Evolutionary conservation across 2,113 vertebrate species (phyloP).

Genomic region (Semnornis frantzii): DNA sequence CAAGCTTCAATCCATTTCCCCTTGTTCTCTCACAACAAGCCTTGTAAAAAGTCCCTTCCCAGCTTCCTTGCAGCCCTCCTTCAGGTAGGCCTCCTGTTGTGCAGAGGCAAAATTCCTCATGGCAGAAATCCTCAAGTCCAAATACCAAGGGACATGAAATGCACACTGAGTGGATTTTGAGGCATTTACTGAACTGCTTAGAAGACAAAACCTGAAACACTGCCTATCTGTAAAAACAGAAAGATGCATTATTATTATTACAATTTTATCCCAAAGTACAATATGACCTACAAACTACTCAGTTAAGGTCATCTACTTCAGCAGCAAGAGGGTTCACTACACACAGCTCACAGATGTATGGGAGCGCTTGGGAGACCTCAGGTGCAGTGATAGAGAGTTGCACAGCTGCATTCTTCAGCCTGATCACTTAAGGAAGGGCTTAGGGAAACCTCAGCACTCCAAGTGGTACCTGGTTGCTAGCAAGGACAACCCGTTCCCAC

Average conservation of each 20-base stretch:
- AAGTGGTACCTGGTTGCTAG: not conserved
- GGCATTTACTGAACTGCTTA: not conserved
- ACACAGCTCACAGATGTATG: accelerated
- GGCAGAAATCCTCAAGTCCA: not conserved
- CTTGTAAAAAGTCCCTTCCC: no score
- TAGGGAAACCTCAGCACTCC: not conserved
- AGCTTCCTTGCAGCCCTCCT: no score
- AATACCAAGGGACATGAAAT: not conserved
- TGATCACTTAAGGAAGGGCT: not conserved
- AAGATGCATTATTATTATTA: not conserved
- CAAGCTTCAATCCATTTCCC: no score
- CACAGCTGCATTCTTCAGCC: not conserved
- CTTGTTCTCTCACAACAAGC: no score
- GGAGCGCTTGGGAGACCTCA: not conserved
- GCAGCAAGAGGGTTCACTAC: not conserved
- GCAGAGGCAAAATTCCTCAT: not conserved
- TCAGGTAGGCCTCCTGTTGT: no score
- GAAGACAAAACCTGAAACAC: not conserved
- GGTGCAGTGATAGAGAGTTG: not conserved
- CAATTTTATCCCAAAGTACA: not conserved
- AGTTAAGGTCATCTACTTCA: not conserved
- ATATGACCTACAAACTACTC: not conserved
- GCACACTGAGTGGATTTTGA: not conserved
- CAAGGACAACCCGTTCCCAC: not conserved
- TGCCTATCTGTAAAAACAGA: not conserved